Conservation (phyloP, 2,113 vertebrate genomes). For the Dolichotis patagonum region DNA sequence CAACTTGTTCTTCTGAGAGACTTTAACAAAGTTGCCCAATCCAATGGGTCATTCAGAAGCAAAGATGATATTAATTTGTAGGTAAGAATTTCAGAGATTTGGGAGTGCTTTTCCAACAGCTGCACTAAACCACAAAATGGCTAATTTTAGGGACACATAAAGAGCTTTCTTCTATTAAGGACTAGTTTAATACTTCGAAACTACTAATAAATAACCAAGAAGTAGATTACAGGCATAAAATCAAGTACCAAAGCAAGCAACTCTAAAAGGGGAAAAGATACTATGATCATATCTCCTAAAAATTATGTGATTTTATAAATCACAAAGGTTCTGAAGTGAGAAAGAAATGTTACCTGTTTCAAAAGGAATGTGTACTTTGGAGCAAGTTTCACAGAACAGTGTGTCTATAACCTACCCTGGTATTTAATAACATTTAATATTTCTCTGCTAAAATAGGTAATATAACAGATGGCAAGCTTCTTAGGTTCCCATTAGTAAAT, state of each 20-base stretch:
- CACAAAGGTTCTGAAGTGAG: not conserved
- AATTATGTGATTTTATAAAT: constrained; percentile 19
- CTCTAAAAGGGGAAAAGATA: not conserved
- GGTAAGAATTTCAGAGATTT: not conserved
- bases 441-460: not conserved
- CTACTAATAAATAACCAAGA: not conserved
- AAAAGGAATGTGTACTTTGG: not conserved
- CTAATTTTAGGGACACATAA: not conserved
- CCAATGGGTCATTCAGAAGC: not conserved
- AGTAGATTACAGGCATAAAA: not conserved
- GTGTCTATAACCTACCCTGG: not conserved
- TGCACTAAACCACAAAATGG: not conserved
- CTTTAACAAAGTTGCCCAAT: not conserved
- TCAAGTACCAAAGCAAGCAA: not conserved
- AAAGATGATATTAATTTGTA: not conserved
- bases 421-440: not conserved
- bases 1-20: not conserved
- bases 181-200: not conserved
- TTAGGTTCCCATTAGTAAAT: not conserved
- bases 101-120: not conserved
- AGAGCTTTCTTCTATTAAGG: not conserved
- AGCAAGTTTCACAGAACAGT: not conserved
- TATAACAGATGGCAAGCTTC: not conserved
- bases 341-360: not conserved
- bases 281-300: not conserved